These are phyloP conservation scores for Pomacea canaliculata DNA, from an alignment of 2,888 invertebrate species.

Conservation along the genomic window DNA sequence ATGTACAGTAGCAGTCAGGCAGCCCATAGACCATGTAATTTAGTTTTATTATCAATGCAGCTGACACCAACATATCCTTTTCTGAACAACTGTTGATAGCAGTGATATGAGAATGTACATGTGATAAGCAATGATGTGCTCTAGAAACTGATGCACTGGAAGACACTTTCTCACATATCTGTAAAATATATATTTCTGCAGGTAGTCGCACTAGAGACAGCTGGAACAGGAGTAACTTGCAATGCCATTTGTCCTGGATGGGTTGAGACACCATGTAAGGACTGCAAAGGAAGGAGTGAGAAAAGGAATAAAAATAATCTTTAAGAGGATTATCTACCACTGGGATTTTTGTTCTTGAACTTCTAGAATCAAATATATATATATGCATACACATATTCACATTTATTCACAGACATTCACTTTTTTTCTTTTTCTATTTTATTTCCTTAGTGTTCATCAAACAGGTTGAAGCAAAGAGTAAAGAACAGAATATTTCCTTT, in stretches of 20 bases:
- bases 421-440: neutral
- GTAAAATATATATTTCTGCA: constrained; percentile 17
- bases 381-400: neutral
- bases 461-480: constrained; percentile 39
- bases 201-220: constrained; percentile 58
- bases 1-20: too few relatives aligned
- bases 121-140: too few relatives aligned
- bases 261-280: constrained; percentile 54
- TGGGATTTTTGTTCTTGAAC: neutral
- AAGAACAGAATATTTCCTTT: constrained; percentile 35
- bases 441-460: constrained; percentile 33
- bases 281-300: neutral
- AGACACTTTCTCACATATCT: too few relatives aligned
- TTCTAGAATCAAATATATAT: too few relatives aligned
- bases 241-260: constrained; percentile 64
- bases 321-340: neutral
- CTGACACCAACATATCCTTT: too few relatives aligned
- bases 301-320: neutral
- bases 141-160: too few relatives aligned
- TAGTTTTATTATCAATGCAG: too few relatives aligned
- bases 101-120: too few relatives aligned
- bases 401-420: neutral
- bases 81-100: too few relatives aligned
- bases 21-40: too few relatives aligned
- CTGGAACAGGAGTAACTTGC: constrained; percentile 55